phyloP scores from a whole-genome alignment of 2,113 vertebrate species.

The Corythornis vintsioides region DNA sequence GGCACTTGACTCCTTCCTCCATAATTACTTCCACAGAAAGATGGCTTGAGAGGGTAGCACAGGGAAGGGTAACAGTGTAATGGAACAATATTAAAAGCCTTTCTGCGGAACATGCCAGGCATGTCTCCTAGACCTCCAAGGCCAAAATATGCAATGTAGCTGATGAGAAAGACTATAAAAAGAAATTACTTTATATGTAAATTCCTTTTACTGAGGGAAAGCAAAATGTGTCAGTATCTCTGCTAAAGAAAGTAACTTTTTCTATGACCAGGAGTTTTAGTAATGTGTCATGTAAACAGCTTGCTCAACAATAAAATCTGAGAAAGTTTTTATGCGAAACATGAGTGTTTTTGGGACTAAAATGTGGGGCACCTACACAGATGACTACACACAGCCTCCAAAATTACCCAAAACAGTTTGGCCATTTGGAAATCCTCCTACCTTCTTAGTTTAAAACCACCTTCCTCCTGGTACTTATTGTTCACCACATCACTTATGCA shows the following conservation, averaged over 20 bases:
- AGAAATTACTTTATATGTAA: not conserved
- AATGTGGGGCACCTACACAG: not conserved
- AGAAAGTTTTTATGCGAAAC: not conserved
- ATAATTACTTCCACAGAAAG: not conserved
- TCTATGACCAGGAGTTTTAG: not conserved
- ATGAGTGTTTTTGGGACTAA: rapidly evolving
- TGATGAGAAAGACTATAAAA: not conserved
- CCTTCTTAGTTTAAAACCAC: not conserved
- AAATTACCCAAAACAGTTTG: not conserved
- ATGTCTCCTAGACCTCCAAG: not conserved
- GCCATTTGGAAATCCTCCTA: not conserved
- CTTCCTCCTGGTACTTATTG: not conserved
- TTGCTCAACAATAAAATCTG: not conserved
- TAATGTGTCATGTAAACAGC: not conserved
- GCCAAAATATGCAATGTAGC: not conserved
- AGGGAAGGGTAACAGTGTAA: not conserved
- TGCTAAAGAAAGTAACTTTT: not conserved
- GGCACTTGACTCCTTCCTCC: not conserved
- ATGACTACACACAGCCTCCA: not conserved
- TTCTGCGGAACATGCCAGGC: not conserved
- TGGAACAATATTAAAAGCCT: not conserved
- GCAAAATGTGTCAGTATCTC: not conserved
- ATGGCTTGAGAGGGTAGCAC: not conserved
- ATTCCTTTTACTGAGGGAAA: not conserved
- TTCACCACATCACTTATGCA: not conserved